phyloP scores from a whole-genome alignment of 2,113 vertebrate species.

The Lagopus leucura region DNA sequence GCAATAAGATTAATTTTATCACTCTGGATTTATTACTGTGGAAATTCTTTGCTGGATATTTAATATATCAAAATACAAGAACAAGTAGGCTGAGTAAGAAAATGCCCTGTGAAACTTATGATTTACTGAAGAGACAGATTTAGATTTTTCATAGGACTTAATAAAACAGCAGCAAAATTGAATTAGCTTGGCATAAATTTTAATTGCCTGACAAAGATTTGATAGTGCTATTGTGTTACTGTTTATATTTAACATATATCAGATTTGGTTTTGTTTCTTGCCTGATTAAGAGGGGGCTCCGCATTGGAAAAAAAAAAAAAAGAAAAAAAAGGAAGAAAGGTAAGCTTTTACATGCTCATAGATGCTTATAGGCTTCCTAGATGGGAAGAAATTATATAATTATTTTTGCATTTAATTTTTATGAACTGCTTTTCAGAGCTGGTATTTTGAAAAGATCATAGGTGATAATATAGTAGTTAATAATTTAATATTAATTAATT shows the following conservation, averaged over 20 bases:
- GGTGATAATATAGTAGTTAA: neutral
- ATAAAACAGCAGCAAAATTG: constrained; percentile 78
- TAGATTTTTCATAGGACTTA: constrained; percentile 59
- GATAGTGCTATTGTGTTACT: constrained; percentile 63
- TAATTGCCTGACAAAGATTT: constrained; percentile 79
- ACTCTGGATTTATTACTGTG: constrained; percentile 78
- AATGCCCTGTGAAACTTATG: constrained; percentile 72
- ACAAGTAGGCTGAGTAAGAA: constrained; percentile 68
- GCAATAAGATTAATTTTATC: constrained; percentile 83
- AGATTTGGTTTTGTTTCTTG: neutral
- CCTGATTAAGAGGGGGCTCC: neutral
- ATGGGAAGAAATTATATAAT: neutral
- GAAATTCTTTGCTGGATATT: constrained; percentile 78
- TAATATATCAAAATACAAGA: constrained; percentile 82
- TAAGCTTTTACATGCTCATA: neutral
- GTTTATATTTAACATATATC: constrained; percentile 59
- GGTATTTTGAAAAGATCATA: neutral
- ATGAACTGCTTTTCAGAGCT: neutral
- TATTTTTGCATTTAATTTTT: neutral
- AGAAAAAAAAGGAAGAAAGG: neutral
- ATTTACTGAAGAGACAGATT: constrained; percentile 72
- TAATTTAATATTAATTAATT: no score
- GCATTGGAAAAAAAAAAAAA: neutral
- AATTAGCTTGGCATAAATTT: constrained; percentile 78
- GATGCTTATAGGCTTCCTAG: neutral